A percentile compares a stretch with the other conserved stretches of the same genome.
phyloP scores from a whole-genome alignment of 2,797 vertebrate species.

The Okamejei kenojei region DNA sequence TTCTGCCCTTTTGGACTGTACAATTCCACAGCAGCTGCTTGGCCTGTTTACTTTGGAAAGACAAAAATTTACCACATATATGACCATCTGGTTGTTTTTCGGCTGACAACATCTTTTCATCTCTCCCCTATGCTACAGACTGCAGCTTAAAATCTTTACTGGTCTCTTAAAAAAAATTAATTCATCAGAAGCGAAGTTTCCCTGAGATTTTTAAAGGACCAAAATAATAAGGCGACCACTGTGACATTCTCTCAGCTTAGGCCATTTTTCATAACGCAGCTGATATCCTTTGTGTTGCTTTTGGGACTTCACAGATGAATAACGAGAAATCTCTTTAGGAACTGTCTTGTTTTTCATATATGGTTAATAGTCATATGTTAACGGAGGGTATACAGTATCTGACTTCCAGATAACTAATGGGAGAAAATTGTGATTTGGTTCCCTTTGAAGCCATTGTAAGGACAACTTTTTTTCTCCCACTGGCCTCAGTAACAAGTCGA shows the following conservation, averaged over 20 bases:
- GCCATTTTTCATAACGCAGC: slow-evolving; percentile 88
- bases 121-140: slow-evolving; percentile 56
- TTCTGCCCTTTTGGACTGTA: neutral
- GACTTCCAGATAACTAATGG: slow-evolving; percentile 41
- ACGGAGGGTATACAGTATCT: slow-evolving; percentile 55
- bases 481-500: slow-evolving; percentile 57
- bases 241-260: slow-evolving; percentile 85
- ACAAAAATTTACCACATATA: slow-evolving; percentile 51
- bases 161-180: slow-evolving; percentile 59
- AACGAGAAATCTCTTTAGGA: slow-evolving; percentile 65
- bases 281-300: slow-evolving; percentile 78
- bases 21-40: slow-evolving; percentile 1
- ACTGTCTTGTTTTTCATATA: slow-evolving; percentile 51
- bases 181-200: slow-evolving; percentile 88
- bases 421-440: slow-evolving; percentile 45
- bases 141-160: neutral
- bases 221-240: slow-evolving; percentile 93
- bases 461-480: slow-evolving; percentile 54
- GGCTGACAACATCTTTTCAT: slow-evolving; percentile 44
- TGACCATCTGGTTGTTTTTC: slow-evolving; percentile 65
- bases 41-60: slow-evolving; percentile 48
- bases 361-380: slow-evolving; percentile 46
- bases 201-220: slow-evolving; percentile 68
- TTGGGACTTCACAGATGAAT: slow-evolving; percentile 75
- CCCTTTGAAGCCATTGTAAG: slow-evolving; percentile 50